Evolutionary conservation across 2,888 invertebrate species (phyloP).

Genomic region (Stegana nigrithorax): DNA sequence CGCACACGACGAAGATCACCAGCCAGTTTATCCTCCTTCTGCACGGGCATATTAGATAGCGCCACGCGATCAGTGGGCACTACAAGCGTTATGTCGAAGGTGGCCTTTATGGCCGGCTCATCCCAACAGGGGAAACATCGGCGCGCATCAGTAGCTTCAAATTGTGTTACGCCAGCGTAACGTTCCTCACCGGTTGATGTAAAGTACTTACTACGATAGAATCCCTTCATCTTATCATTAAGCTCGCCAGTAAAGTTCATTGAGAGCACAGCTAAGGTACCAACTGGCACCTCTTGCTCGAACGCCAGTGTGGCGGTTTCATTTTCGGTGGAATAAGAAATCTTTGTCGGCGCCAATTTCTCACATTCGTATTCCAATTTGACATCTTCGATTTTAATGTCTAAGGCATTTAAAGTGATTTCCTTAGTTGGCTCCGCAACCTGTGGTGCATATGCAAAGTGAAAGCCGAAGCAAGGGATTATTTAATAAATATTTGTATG

Average conservation of each 20-base stretch:
- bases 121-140: constrained; percentile 98
- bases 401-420: constrained; percentile 82
- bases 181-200: constrained; percentile 80
- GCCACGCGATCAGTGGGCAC: constrained; percentile 87
- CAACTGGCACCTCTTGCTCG: constrained; percentile 72
- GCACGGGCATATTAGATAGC: constrained; percentile 90
- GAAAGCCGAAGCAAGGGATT: no score
- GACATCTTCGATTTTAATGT: constrained; percentile 78
- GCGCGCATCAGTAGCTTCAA: constrained; percentile 90
- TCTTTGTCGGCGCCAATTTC: constrained; percentile 50
- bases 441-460: no score
- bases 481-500: no score
- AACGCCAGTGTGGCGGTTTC: constrained; percentile 80
- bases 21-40: constrained; percentile 68
- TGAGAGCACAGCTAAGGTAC: constrained; percentile 72
- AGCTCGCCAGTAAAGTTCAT: constrained; percentile 87
- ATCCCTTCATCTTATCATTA: constrained; percentile 95
- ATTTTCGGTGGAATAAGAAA: constrained; percentile 70
- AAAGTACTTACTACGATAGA: constrained; percentile 90
- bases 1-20: constrained; percentile 71
- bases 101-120: constrained; percentile 95
- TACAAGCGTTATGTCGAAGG: constrained; percentile 88
- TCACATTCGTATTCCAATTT: constrained; percentile 71
- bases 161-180: constrained; percentile 91
- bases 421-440: constrained; percentile 75